A percentile compares a stretch with the other conserved stretches of the same genome.
These are phyloP conservation scores for Polypedilum vanderplanki DNA, from an alignment of 1,140 invertebrate species.

Conservation along the genomic window DNA sequence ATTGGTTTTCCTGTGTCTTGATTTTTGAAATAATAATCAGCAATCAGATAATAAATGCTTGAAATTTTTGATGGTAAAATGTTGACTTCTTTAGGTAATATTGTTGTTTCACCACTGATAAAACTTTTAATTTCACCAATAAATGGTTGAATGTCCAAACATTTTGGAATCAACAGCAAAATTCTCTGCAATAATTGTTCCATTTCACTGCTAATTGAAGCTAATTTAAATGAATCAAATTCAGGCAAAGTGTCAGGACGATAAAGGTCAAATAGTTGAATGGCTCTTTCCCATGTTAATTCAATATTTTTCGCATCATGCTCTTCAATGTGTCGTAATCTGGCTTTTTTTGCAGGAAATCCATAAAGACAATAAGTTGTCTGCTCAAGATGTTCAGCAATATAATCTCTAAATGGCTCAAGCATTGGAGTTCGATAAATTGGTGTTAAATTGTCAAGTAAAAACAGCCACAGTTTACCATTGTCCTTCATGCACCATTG, in stretches of 20 bases:
- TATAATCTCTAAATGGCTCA: conserved; percentile 39
- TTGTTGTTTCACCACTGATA: conserved; percentile 54
- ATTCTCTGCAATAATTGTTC: conserved; percentile 72
- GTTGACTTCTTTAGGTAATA: conserved; percentile 47
- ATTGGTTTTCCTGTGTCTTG: conserved; percentile 70
- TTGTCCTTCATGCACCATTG: conserved; percentile 71
- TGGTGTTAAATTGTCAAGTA: conserved; percentile 63
- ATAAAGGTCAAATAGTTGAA: conserved; percentile 77
- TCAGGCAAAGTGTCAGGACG: conserved; percentile 70
- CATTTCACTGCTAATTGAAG: conserved; percentile 65
- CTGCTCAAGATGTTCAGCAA: conserved; percentile 64
- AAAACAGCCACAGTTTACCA: conserved; percentile 69
- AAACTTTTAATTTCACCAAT: conserved; percentile 56
- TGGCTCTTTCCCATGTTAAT: conserved; percentile 70
- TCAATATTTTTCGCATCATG: conserved; percentile 66
- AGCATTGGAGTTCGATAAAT: conserved; percentile 55
- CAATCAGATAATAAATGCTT: conserved; percentile 81
- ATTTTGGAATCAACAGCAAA: conserved; percentile 60
- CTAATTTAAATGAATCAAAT: conserved; percentile 66
- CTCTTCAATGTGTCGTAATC: conserved; percentile 65
- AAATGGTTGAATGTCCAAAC: conserved; percentile 54
- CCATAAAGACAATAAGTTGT: conserved; percentile 83
- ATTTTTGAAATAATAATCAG: conserved; percentile 86
- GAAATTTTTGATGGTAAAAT: conserved; percentile 51
- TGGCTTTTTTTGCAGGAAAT: conserved; percentile 71